A percentile compares a stretch with the other conserved stretches of the same genome.
Evolutionary conservation across 2,113 vertebrate genomes (phyloP).

Genomic region (Xenotilapia leptura): DNA sequence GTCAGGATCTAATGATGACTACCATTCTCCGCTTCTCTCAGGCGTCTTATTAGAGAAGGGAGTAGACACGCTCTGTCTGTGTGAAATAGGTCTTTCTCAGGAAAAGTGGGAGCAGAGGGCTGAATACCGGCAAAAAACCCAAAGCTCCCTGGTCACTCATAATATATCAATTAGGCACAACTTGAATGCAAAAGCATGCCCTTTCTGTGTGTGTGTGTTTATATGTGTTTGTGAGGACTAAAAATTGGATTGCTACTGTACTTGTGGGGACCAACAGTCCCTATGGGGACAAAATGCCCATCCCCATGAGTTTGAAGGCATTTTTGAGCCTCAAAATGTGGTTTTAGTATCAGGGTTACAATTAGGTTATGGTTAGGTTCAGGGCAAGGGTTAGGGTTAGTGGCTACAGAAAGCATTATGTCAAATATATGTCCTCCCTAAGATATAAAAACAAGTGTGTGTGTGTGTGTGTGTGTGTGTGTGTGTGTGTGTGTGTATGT

Average conservation of each 20-base stretch:
- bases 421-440: not conserved
- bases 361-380: not conserved
- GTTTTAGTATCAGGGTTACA: not conserved
- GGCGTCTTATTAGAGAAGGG: not conserved
- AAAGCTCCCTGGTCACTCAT: constrained; percentile 29
- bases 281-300: not conserved
- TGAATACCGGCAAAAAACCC: not conserved
- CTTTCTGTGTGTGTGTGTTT: not conserved
- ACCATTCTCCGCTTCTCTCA: constrained; percentile 19
- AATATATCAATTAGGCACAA: constrained; percentile 16
- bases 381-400: not conserved
- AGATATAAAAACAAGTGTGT: not conserved
- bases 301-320: not conserved
- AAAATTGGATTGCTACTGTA: not conserved
- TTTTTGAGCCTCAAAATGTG: not conserved
- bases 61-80: not conserved
- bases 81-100: constrained; percentile 35
- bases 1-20: constrained; percentile 21
- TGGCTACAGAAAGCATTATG: not conserved
- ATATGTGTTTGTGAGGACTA: not conserved
- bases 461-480: not conserved
- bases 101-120: constrained; percentile 5
- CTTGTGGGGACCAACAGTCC: not conserved
- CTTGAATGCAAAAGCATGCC: not conserved
- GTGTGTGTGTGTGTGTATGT: not conserved